A percentile compares a stretch with the other conserved stretches of the same genome.
phyloP scores from a whole-genome alignment of 2,113 vertebrate genomes.

The Dasyprocta punctata region DNA sequence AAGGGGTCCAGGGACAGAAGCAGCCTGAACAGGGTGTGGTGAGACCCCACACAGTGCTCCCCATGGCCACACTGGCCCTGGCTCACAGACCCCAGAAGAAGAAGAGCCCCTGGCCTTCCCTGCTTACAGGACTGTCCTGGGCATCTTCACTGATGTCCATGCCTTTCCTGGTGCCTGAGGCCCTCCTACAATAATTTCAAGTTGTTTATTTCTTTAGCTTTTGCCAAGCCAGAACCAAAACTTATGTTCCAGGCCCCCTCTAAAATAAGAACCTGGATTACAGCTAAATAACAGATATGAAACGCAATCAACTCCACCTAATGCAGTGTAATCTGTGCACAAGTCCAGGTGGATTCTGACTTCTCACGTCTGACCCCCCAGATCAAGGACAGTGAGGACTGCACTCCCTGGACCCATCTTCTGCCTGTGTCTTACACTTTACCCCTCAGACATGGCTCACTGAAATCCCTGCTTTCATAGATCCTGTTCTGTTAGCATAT shows the following conservation, averaged over 20 bases:
- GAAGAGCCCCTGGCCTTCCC: too few relatives aligned
- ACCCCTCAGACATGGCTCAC: not conserved
- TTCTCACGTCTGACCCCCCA: not conserved
- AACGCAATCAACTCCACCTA: not conserved
- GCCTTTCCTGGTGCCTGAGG: not conserved
- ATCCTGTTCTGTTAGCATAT: not conserved
- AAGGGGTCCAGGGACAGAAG: too few relatives aligned
- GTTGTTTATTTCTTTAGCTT: not conserved
- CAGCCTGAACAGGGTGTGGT: too few relatives aligned
- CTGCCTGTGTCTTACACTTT: not conserved
- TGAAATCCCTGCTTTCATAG: not conserved
- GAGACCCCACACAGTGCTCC: too few relatives aligned
- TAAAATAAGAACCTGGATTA: not conserved
- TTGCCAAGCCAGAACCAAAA: not conserved
- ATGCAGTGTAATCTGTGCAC: not conserved
- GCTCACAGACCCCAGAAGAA: too few relatives aligned
- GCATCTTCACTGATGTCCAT: not conserved
- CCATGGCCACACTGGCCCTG: too few relatives aligned
- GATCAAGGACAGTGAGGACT: not conserved
- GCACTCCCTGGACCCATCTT: not conserved
- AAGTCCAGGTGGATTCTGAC: not conserved
- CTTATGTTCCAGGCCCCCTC: too few relatives aligned
- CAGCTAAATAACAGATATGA: not conserved
- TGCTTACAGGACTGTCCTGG: not conserved
- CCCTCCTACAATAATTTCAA: not conserved